Percentiles rank a stretch among this genome's conserved stretches.
phyloP scores from a whole-genome alignment of 2,113 vertebrate species.

The Zosterops borbonicus region DNA sequence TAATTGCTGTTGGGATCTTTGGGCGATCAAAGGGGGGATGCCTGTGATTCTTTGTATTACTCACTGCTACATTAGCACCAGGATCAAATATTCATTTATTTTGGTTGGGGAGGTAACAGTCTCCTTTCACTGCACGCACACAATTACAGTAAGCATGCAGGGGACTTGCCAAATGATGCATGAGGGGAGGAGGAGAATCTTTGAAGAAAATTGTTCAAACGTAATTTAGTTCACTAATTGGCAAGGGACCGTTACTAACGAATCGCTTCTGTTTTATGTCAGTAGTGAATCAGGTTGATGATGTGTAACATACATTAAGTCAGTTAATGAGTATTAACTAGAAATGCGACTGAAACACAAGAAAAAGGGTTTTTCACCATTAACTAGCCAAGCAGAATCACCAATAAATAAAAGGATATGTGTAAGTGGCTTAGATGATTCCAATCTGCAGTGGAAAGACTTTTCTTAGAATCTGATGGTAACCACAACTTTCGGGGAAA shows the following conservation, averaged over 20 bases:
- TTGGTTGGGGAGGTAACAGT: slow-evolving; percentile 33
- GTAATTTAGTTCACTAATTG: slow-evolving; percentile 59
- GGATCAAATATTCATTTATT: slow-evolving; percentile 36
- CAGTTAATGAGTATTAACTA: slow-evolving; percentile 61
- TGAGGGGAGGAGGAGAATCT: slow-evolving; percentile 41
- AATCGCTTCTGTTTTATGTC: slow-evolving; percentile 66
- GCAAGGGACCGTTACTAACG: slow-evolving; percentile 56
- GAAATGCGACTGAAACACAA: slow-evolving; percentile 52
- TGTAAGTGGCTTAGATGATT: slow-evolving; percentile 47
- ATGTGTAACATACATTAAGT: slow-evolving; percentile 56
- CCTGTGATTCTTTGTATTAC: slow-evolving; percentile 43
- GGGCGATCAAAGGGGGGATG: slow-evolving; percentile 50
- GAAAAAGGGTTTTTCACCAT: slow-evolving; percentile 31
- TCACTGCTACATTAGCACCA: neutral
- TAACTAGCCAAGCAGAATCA: slow-evolving; percentile 8
- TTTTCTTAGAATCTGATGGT: slow-evolving; percentile 61
- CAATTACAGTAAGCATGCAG: slow-evolving; percentile 52
- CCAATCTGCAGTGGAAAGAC: slow-evolving; percentile 60
- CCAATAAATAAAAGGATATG: slow-evolving; percentile 47
- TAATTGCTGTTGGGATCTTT: slow-evolving; percentile 30
- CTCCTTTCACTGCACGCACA: slow-evolving; percentile 54
- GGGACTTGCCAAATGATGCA: slow-evolving; percentile 50
- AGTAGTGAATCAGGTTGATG: slow-evolving; percentile 59
- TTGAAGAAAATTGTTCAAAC: slow-evolving; percentile 61
- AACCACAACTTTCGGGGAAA: slow-evolving; percentile 46